Conservation (phyloP, 1,140 invertebrate species). For the Drosophila chauvacae region DNA sequence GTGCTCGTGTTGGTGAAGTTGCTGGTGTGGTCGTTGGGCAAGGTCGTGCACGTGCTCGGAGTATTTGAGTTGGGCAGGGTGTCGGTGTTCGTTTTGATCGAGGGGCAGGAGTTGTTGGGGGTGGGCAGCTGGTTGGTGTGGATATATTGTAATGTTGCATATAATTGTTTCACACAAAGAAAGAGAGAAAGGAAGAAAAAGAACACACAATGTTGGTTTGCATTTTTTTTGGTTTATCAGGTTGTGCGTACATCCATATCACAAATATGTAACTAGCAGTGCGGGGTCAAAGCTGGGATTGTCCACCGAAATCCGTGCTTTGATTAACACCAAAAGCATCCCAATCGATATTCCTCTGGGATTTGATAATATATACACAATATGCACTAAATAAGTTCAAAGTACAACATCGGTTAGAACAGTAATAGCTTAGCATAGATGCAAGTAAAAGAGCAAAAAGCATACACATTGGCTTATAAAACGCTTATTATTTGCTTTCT, state of each 20-base stretch:
- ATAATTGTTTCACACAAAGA: constrained; percentile 65
- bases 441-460: neutral
- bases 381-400: neutral
- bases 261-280: constrained; percentile 18
- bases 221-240: constrained; percentile 36
- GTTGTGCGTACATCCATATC: constrained; percentile 25
- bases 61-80: constrained; percentile 41
- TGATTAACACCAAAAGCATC: constrained; percentile 3
- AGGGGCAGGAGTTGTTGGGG: constrained; percentile 52
- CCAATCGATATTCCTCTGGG: neutral
- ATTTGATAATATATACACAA: neutral
- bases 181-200: constrained; percentile 80
- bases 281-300: constrained; percentile 5
- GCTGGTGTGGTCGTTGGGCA: constrained; percentile 51
- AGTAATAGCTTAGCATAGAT: neutral
- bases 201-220: constrained; percentile 67
- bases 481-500: neutral
- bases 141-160: constrained; percentile 35
- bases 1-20: constrained; percentile 25
- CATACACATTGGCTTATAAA: too few relatives aligned
- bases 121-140: constrained; percentile 41
- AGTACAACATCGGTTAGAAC: constrained; percentile 1
- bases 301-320: constrained; percentile 10
- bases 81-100: constrained; percentile 54
- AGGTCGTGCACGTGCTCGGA: constrained; percentile 71